phyloP scores from a whole-genome alignment of 2,113 vertebrate species.

The Chaetorhynchus papuensis region DNA sequence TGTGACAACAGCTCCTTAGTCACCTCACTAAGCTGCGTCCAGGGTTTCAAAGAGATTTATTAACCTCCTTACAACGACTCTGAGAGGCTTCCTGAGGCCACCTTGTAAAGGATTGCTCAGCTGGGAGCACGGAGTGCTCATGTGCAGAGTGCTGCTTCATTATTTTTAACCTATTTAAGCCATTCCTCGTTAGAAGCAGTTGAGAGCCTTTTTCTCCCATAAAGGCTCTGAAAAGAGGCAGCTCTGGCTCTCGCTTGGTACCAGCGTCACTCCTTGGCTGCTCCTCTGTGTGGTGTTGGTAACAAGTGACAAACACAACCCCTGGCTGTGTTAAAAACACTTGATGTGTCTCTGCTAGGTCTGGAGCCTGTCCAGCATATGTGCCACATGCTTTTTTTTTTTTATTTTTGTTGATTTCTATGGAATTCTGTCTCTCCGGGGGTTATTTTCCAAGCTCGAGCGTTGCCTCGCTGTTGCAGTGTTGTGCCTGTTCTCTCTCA shows the following conservation, averaged over 20 bases:
- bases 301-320: not conserved
- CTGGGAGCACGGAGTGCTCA: not conserved
- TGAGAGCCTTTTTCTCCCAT: not conserved
- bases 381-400: not conserved
- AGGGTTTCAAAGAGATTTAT: not conserved
- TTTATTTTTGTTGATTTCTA: rapidly evolving
- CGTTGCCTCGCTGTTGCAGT: not conserved
- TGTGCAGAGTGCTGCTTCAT: not conserved
- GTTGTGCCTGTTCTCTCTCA: not conserved
- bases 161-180: constrained; percentile 32
- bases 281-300: not conserved
- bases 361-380: not conserved
- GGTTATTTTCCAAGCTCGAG: not conserved
- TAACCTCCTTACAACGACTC: not conserved
- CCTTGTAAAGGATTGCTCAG: not conserved
- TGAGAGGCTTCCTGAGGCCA: not conserved
- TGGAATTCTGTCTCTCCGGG: not conserved
- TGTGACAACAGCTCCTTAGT: not conserved
- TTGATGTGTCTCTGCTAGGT: not conserved
- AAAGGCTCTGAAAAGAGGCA: not conserved
- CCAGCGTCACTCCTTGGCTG: not conserved
- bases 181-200: not conserved
- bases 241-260: not conserved
- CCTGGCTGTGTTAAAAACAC: not conserved
- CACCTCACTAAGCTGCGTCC: not conserved